phyloP scores from a whole-genome alignment of 37 sponge, comb jelly and placozoan species.

The Bolinopsis microptera region DNA sequence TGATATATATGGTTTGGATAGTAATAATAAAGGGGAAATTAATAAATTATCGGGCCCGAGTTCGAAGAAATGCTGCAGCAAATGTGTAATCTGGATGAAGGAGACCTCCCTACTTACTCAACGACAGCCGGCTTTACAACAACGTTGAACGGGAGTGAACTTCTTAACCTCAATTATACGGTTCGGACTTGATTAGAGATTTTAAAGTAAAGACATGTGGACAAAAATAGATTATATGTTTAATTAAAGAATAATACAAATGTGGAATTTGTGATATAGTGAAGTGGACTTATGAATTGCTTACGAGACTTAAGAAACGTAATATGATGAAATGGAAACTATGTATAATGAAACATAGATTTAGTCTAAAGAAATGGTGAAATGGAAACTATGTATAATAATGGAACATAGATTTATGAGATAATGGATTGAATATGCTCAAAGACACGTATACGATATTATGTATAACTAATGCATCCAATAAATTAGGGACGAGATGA shows the following conservation, averaged over 20 bases:
- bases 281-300: neutral
- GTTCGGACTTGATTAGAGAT: slow-evolving; percentile 2
- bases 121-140: slow-evolving; percentile 3
- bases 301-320: neutral
- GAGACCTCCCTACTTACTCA: neutral
- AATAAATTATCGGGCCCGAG: slow-evolving; percentile 12
- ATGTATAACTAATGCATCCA: too few species aligned
- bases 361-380: neutral
- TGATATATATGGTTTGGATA: neutral
- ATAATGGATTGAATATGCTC: neutral
- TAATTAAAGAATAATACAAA: too few species aligned
- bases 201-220: neutral
- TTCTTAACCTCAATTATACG: neutral
- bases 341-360: too few species aligned
- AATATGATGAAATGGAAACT: neutral
- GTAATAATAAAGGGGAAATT: slow-evolving; percentile 32
- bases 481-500: slow-evolving; percentile 1
- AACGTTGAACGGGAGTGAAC: neutral
- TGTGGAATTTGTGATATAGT: neutral
- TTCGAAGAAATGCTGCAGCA: neutral
- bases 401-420: neutral
- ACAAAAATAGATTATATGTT: slow-evolving; percentile 15
- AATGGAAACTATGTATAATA: neutral
- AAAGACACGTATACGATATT: too few species aligned
- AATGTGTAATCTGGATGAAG: neutral